Conservation (phyloP, 1,140 invertebrate genomes). For the Tribolium castaneum region DNA sequence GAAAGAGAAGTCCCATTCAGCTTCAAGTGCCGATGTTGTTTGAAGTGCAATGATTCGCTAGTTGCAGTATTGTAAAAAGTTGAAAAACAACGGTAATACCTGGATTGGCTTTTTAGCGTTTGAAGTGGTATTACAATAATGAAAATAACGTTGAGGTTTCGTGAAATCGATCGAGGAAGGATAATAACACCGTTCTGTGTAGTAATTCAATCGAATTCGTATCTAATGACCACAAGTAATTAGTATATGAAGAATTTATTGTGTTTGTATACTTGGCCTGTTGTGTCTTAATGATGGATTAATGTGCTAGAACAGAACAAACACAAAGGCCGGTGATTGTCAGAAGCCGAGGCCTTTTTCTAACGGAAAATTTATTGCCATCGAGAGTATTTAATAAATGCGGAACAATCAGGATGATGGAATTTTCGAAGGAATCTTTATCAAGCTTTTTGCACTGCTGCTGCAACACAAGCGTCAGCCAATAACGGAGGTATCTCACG, state of each 20-base stretch:
- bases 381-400: conserved; percentile 21
- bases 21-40: conserved; percentile 23
- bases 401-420: conserved; percentile 7
- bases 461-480: not conserved
- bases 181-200: not conserved
- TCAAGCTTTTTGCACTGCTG: not conserved
- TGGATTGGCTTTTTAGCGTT: not conserved
- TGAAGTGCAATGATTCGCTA: conserved; percentile 8
- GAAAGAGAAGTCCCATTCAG: conserved; percentile 24
- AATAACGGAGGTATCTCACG: not conserved
- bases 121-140: not conserved
- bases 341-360: not conserved
- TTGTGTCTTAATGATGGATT: conserved; percentile 23
- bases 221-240: conserved; percentile 4
- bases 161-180: conserved; percentile 13
- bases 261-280: not conserved
- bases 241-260: conserved; percentile 14
- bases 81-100: conserved; percentile 15
- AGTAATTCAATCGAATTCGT: not conserved
- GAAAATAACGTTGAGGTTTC: not conserved
- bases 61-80: not conserved
- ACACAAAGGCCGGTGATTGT: conserved; percentile 4
- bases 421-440: conserved; percentile 7
- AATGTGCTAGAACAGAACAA: conserved; percentile 6
- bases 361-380: conserved; percentile 7